Conservation (phyloP, 2,113 vertebrate genomes). For the Lethenteron reissneri region DNA sequence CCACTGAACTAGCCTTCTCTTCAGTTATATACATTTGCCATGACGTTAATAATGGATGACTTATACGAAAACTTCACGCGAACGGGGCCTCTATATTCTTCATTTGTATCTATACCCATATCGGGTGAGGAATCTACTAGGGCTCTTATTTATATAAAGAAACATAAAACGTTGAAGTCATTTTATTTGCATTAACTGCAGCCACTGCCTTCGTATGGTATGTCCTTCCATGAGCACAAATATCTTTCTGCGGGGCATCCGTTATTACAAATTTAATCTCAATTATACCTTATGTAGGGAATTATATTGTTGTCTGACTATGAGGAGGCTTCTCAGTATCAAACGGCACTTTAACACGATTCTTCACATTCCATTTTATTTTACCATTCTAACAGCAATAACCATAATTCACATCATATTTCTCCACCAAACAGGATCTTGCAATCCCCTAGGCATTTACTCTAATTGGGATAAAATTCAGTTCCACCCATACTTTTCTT, state of each 20-base stretch:
- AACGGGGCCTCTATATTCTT: conserved; percentile 14
- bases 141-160: conserved; percentile 7
- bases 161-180: conserved; percentile 11
- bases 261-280: conserved; percentile 16
- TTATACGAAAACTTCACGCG: conserved; percentile 8
- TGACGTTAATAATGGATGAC: conserved; percentile 13
- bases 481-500: conserved; percentile 10
- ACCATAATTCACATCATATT: background rate
- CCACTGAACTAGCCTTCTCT: conserved; percentile 11
- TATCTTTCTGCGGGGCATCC: conserved; percentile 15
- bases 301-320: conserved; percentile 2
- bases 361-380: conserved; percentile 11
- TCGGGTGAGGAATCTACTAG: conserved; percentile 5
- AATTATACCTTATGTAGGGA: conserved; percentile 4
- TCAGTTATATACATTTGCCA: conserved; percentile 10
- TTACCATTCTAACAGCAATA: background rate
- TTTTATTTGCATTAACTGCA: background rate
- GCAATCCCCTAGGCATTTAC: conserved; percentile 8
- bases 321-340: conserved; percentile 13
- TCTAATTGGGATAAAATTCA: conserved; percentile 14
- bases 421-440: conserved; percentile 9
- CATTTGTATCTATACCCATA: conserved; percentile 11
- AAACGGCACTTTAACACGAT: conserved; percentile 3
- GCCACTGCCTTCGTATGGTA: conserved; percentile 12
- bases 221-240: conserved; percentile 14